Base-by-base conservation (phyloP, 92 coral and sea anemone species). In the Pocillopora grandis region DNA sequence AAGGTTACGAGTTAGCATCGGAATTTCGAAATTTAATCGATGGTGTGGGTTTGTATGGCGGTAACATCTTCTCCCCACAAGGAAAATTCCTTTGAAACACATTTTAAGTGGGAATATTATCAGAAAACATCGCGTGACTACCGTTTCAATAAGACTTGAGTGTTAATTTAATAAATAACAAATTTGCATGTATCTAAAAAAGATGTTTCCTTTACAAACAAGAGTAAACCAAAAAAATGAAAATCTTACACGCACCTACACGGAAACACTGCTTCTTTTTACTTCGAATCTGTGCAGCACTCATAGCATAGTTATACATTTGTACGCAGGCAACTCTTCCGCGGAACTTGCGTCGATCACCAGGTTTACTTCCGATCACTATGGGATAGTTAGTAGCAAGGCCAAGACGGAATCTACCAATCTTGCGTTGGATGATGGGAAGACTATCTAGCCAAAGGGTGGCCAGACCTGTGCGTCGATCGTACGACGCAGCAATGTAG, bases 291-390 rank as follows among this genome's bases (percentile, higher is more conserved):
- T 91, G 78, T 18, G 14, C 80, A 35, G 86, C 66, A 62, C 66
- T 76, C 84, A 90, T 70, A 4, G 88, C 90, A 48, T 42, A 76
- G 58, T 84, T 84, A 58, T 85, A 90, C 16, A 90, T 81, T 85
- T 90, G 92, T 80, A 90, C 55, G 71, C 93, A 90, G 13, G 93
- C 61, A 52, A 90, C 82, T 17, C 84, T 81, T 7, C 93, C 93
- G 19, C 86, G 90, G 83, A 90, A 90, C 35, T 69, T 66, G 42
- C 93, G 93, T 12, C 88, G 72, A 63, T 90, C 93, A 12, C 93
- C 93, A 11, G 90, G 90, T 61, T 87, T 90, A 8, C 75, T 83
- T 49, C 93, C 93, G 58, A 90, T 84, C 21, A 73, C 80, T 72
- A 90, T 88, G 14, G 93, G 88, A 19, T 78, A 66, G 61, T 79